Evolutionary conservation across 2,888 invertebrate species (phyloP).

Genomic region (Epirrhoe tristata): DNA sequence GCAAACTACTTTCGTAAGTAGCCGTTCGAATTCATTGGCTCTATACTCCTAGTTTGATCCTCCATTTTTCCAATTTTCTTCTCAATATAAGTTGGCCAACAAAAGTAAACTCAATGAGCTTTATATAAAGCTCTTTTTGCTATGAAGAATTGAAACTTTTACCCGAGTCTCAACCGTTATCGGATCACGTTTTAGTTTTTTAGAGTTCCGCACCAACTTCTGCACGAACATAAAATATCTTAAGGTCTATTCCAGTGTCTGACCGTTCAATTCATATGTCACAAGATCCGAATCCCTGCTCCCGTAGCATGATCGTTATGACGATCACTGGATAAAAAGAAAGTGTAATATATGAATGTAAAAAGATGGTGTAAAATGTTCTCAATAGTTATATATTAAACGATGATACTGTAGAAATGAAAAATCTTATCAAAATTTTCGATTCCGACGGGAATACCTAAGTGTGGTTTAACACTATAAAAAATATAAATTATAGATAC

Average conservation of each 20-base stretch:
- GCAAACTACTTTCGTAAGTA: slow-evolving; percentile 49
- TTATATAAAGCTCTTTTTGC: neutral
- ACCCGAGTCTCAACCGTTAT: neutral
- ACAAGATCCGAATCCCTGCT: neutral
- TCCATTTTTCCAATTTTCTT: slow-evolving; percentile 26
- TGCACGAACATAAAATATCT: neutral
- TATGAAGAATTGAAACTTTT: neutral
- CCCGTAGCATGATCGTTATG: neutral
- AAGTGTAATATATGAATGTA: neutral
- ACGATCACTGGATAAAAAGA: neutral
- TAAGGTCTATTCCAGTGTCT: neutral
- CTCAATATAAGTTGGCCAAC: slow-evolving; percentile 6
- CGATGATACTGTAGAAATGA: neutral
- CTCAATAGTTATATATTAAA: neutral
- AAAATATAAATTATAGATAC: too few species aligned
- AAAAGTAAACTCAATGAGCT: neutral
- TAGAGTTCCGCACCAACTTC: neutral
- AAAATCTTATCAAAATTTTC: too few species aligned
- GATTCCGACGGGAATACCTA: too few species aligned
- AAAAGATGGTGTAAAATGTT: too few species aligned
- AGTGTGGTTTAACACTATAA: too few species aligned
- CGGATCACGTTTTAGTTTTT: neutral
- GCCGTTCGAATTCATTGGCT: slow-evolving; percentile 39
- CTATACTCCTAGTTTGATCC: slow-evolving; percentile 19
- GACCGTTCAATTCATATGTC: neutral